Base-by-base conservation (phyloP, 2,797 vertebrate species). In the Bradypodion ventrale region DNA sequence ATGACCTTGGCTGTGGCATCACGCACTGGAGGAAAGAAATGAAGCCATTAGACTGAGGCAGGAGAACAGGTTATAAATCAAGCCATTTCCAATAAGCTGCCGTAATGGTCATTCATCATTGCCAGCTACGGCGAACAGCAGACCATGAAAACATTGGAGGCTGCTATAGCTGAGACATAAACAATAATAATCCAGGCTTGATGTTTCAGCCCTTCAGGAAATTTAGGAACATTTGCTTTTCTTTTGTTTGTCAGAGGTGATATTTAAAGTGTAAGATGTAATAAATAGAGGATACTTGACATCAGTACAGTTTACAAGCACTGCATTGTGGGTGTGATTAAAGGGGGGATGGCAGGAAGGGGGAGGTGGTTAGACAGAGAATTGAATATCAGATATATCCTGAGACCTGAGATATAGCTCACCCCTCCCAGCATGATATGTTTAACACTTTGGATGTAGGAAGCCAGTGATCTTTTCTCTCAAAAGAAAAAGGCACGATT, bases 1-100 rank as follows among this genome's bases (percentile, higher is more conserved):
- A 97, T 98, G 98, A 99, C 98, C 98, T 99, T 99, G 98, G 97
- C 97, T 97, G 97, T 98, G 97, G 98, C 98, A 98, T 99, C 98
- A 98, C 97, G 97, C 97, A 97, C 97, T 96, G 95, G 97, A 97
- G 97, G 97, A 98, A 99, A 99, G 98, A 98, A 98, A 99, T 99
- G 98, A 99, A 99, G 98, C 98, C 97, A 99, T 99, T 99, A 99
- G 98, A 96, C 97, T 97, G 97, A 98, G 97, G 98, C 97, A 96
- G 97, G 96, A 97, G 97, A 96, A 93, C 96, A 94, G 97, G 96
- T 97, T 97, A 98, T 99, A 99, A 99, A 99, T 99, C 98, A 99
- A 97, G 97, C 97, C 97, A 97, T 98, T 99, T 99, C 98, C 98
- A 99, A 99, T 99, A 99, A 99, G 98, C 98, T 97, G 97, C 98